phyloP scores from a whole-genome alignment of 2,797 vertebrate genomes.

The Enteromius unitaeniatus region DNA sequence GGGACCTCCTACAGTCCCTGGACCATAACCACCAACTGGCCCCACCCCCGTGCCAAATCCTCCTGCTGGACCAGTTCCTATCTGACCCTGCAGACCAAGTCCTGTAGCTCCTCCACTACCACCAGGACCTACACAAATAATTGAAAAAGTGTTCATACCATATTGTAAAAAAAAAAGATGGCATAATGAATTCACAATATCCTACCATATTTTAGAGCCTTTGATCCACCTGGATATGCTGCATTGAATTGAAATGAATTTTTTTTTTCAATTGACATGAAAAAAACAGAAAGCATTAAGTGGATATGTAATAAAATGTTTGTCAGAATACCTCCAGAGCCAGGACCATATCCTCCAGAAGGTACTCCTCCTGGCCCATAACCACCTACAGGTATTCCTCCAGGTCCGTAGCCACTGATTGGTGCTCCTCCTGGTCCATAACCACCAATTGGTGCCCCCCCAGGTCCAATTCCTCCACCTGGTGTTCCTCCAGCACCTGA shows the following conservation, averaged over 20 bases:
- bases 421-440: slow-evolving; percentile 60
- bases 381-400: slow-evolving; percentile 41
- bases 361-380: slow-evolving; percentile 61
- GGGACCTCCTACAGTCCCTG: slow-evolving; percentile 51
- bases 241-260: no score
- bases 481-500: slow-evolving; percentile 46
- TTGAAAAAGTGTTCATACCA: neutral
- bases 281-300: neutral
- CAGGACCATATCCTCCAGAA: slow-evolving; percentile 35
- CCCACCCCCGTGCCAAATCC: slow-evolving; percentile 57
- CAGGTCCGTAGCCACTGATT: slow-evolving; percentile 39
- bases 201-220: slow-evolving; percentile 68
- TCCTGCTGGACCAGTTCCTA: slow-evolving; percentile 61
- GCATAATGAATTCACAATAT: neutral
- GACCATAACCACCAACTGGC: slow-evolving; percentile 50
- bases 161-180: neutral
- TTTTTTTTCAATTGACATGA: no score
- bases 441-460: slow-evolving; percentile 59
- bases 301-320: slow-evolving; percentile 20
- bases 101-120: slow-evolving; percentile 58
- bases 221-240: slow-evolving; percentile 68
- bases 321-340: slow-evolving; percentile 46
- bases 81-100: slow-evolving; percentile 58
- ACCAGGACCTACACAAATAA: slow-evolving; percentile 58
- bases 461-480: slow-evolving; percentile 50